Evolutionary conservation across 2,797 vertebrate species (phyloP).

Genomic region (Acipenser ruthenus): DNA sequence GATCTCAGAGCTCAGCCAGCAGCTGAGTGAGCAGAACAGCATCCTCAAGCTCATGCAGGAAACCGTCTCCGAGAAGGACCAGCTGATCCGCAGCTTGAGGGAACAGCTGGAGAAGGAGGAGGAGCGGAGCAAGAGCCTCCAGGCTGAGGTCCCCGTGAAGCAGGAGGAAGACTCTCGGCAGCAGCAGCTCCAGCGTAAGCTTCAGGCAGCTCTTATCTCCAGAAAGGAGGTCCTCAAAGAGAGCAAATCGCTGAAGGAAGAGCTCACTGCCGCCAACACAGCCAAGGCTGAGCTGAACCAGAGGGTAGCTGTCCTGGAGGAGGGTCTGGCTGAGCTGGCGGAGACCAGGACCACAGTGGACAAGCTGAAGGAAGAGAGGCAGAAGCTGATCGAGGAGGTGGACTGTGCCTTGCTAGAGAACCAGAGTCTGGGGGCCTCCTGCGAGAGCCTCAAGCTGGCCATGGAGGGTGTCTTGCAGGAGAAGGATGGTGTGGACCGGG

Average conservation of each 20-base stretch:
- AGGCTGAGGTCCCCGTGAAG: slow-evolving; percentile 60
- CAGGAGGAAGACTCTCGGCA: slow-evolving; percentile 64
- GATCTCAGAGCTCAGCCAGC: slow-evolving; percentile 58
- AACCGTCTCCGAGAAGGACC: slow-evolving; percentile 69
- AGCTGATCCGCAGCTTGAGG: slow-evolving; percentile 56
- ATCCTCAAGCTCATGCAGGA: slow-evolving; percentile 58
- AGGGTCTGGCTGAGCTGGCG: slow-evolving; percentile 38
- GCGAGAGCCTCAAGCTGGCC: slow-evolving; percentile 78
- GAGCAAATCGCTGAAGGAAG: slow-evolving; percentile 73
- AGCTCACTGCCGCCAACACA: slow-evolving; percentile 53
- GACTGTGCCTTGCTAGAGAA: slow-evolving; percentile 74
- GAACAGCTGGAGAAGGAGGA: slow-evolving; percentile 63
- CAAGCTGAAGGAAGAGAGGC: slow-evolving; percentile 65
- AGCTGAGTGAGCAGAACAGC: slow-evolving; percentile 65
- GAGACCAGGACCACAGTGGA: slow-evolving; percentile 41
- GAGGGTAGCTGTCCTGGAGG: slow-evolving; percentile 43
- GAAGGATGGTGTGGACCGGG: slow-evolving; percentile 65
- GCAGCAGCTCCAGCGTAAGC: slow-evolving; percentile 79
- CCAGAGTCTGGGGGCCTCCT: slow-evolving; percentile 71
- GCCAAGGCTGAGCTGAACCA: slow-evolving; percentile 47
- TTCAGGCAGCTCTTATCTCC: slow-evolving; percentile 91
- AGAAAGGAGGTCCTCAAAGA: slow-evolving; percentile 86
- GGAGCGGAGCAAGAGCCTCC: slow-evolving; percentile 60
- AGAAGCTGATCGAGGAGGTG: slow-evolving; percentile 71
- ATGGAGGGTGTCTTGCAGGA: slow-evolving; percentile 71